Evolutionary conservation across 1,140 invertebrate genomes (phyloP), one percentile per base, ranked within the genome.

Genomic region (Microplitis demolitor): DNA sequence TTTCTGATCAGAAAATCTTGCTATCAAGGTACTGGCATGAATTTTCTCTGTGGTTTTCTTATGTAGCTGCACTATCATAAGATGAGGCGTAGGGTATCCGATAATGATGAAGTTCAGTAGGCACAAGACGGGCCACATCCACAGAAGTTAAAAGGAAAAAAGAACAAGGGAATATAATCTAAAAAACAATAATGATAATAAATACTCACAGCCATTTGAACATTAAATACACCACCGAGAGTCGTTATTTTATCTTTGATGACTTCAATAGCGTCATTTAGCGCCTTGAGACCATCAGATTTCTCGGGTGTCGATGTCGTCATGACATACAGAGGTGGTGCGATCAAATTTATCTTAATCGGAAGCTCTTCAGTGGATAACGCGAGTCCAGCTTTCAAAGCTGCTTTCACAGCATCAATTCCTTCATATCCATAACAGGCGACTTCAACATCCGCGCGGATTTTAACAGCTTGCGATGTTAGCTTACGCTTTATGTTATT

Each of bases 351-450:
- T 78, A 99, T 99, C 88, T 98, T 98, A 76, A 99, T 97, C 5
- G 96, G 96, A 87, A 99, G 91, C 76, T 97, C 95, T 79, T 95
- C 93, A 5, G 95, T 98, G 3, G 97, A 98, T 51, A 96, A 89
- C 63, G 93, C 92, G n/a, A 99, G 90, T 3, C 98, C 98, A 82
- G 95, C 91, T 85, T 92, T 94, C 3, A 99, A 87, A 0, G 98
- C 97, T 71, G 92, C 89, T 87, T 99, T 99, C 0, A 99, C 97
- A 51, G 98, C 98, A 90, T 99, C 98, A 79, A 99, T 98, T 35
- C 98, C 98, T 87, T 99, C 98, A 83, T 98, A 99, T 4, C 95
- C 97, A 82, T 98, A 99, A 88, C 98, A 99, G 0, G 97, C 97
- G 78, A 98, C 98, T 88, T 99, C 97, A 80, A 99, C 96, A 84